phyloP scores from a whole-genome alignment of 1,140 invertebrate genomes.

The Ceratosolen solmsi region DNA sequence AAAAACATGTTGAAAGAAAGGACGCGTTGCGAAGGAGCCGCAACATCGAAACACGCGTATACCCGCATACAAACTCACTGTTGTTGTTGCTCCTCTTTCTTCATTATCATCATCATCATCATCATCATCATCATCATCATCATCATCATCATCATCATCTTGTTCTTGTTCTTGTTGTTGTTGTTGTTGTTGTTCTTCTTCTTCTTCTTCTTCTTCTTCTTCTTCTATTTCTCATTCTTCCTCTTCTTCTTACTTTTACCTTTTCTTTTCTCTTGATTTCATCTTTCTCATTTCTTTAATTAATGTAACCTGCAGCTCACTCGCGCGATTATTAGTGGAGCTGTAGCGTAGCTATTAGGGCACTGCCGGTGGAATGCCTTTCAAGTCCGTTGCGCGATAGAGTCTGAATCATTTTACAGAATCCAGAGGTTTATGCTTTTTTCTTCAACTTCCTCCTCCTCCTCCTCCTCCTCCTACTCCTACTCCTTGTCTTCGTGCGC shows the following conservation, averaged over 20 bases:
- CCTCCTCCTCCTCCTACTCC: background rate
- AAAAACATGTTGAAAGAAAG: background rate
- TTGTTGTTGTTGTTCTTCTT: no score
- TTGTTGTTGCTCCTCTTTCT: background rate
- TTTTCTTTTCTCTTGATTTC: background rate
- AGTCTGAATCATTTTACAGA: conserved; percentile 31
- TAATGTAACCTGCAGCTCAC: conserved; percentile 7
- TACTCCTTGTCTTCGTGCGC: background rate
- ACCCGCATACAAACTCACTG: background rate
- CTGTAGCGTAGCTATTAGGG: conserved; percentile 27
- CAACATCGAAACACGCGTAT: background rate
- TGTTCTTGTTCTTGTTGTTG: no score
- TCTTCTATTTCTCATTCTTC: no score
- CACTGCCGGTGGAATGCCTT: conserved; percentile 38
- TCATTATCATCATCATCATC: no score
- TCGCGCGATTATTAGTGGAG: conserved; percentile 11
- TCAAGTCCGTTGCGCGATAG: conserved; percentile 9
- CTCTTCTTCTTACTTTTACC: no score
- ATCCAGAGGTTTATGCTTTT: conserved; percentile 25
- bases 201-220: no score
- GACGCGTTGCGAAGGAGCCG: background rate
- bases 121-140: no score
- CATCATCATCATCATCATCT: no score
- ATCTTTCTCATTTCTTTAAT: conserved; percentile 5
- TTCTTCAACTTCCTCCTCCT: background rate